Percentiles rank a stretch among this genome's conserved stretches.
Conservation (phyloP, 1,140 invertebrate species). For the Diprion similis region DNA sequence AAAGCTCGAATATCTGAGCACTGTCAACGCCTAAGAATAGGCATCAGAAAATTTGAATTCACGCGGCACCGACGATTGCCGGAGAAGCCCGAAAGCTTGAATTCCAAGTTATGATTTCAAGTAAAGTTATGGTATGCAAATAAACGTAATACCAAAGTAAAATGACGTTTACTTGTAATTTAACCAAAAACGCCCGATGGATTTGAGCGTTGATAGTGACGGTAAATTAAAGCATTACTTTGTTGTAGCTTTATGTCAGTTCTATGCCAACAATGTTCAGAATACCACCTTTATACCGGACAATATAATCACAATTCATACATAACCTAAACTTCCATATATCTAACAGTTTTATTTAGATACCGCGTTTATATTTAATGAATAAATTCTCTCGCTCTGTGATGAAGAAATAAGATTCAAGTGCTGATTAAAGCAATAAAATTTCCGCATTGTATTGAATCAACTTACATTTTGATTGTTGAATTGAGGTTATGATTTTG, state of each 20-base stretch:
- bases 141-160: no score
- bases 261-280: not conserved
- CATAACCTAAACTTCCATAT: not conserved
- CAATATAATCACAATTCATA: not conserved
- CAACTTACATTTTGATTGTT: not conserved
- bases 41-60: no score
- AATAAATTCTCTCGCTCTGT: not conserved
- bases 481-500: not conserved
- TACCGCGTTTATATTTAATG: not conserved
- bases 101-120: no score
- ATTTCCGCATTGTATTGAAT: not conserved
- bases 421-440: not conserved
- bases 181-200: not conserved
- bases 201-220: not conserved
- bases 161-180: no score
- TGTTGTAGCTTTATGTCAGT: not conserved
- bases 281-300: not conserved
- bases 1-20: no score
- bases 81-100: no score
- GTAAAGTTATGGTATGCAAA: no score
- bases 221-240: not conserved
- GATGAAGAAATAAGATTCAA: not conserved
- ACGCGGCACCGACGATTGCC: no score
- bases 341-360: not conserved
- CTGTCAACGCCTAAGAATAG: no score